Evolutionary conservation across 2,888 invertebrate genomes (phyloP).

Genomic region (Hypomecis atomaria): DNA sequence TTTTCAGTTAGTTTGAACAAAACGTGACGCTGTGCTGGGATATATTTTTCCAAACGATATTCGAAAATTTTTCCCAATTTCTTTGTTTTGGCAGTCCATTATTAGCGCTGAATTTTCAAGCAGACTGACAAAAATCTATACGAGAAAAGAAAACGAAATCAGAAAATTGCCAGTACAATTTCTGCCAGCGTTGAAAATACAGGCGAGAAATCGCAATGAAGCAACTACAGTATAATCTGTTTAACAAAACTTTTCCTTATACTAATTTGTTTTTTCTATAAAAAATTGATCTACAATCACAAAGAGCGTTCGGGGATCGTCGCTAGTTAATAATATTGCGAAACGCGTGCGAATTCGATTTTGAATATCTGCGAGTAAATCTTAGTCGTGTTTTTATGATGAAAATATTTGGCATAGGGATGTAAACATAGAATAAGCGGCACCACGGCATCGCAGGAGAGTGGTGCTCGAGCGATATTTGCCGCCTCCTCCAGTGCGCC

Average conservation of each 20-base stretch:
- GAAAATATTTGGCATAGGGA: constrained; percentile 59
- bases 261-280: constrained; percentile 4
- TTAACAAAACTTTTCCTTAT: constrained; percentile 14
- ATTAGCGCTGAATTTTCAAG: constrained; percentile 7
- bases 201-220: background rate
- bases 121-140: background rate
- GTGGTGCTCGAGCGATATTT: constrained; percentile 73
- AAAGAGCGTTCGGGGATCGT: constrained; percentile 1
- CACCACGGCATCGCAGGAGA: constrained; percentile 60
- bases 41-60: constrained; percentile 19
- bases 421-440: constrained; percentile 57
- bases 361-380: constrained; percentile 27
- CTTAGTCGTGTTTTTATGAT: constrained; percentile 48
- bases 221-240: constrained; percentile 7
- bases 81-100: constrained; percentile 13
- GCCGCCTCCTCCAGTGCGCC: constrained; percentile 67
- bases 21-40: constrained; percentile 32
- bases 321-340: background rate
- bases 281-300: background rate
- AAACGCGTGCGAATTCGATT: background rate
- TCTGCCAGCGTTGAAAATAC: constrained; percentile 6
- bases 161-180: constrained; percentile 13
- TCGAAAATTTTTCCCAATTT: constrained; percentile 2
- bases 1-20: constrained; percentile 47
- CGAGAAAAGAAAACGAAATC: constrained; percentile 3